Percentiles rank a stretch among this genome's conserved stretches.
These are phyloP conservation scores for Drosophila emarginata DNA, from an alignment of 2,888 invertebrate genomes.

Conservation along the genomic window DNA sequence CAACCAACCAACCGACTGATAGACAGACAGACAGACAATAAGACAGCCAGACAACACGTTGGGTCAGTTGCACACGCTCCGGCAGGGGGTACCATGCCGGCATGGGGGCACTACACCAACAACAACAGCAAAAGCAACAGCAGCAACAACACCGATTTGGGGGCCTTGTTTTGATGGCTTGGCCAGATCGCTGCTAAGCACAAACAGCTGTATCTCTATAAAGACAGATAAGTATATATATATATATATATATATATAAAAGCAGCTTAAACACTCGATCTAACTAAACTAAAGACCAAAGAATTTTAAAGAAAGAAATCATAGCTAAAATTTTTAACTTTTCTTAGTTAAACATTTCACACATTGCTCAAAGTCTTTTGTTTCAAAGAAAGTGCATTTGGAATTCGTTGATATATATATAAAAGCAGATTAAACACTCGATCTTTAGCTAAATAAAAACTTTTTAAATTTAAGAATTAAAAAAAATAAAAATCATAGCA, in stretches of 20 bases:
- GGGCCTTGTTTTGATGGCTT: constrained; percentile 75
- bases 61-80: constrained; percentile 70
- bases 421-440: neutral
- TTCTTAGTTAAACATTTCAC: too few relatives aligned
- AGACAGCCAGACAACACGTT: constrained; percentile 62
- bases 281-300: too few relatives aligned
- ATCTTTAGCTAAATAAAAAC: too few relatives aligned
- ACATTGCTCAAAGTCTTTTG: too few relatives aligned
- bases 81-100: constrained; percentile 71
- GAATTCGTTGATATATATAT: too few relatives aligned
- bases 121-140: constrained; percentile 24
- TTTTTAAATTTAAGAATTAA: too few relatives aligned
- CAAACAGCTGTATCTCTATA: constrained; percentile 52
- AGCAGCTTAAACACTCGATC: neutral
- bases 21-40: constrained; percentile 34
- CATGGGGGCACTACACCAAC: constrained; percentile 59
- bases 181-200: constrained; percentile 59
- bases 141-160: constrained; percentile 55
- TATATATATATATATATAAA: neutral
- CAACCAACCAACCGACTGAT: constrained; percentile 22
- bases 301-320: too few relatives aligned
- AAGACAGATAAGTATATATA: neutral
- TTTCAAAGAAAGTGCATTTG: too few relatives aligned
- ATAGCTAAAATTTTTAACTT: too few relatives aligned
- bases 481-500: too few relatives aligned